Base-by-base conservation (phyloP, 2,888 invertebrate species). In the Dolichomitus sp. region DNA sequence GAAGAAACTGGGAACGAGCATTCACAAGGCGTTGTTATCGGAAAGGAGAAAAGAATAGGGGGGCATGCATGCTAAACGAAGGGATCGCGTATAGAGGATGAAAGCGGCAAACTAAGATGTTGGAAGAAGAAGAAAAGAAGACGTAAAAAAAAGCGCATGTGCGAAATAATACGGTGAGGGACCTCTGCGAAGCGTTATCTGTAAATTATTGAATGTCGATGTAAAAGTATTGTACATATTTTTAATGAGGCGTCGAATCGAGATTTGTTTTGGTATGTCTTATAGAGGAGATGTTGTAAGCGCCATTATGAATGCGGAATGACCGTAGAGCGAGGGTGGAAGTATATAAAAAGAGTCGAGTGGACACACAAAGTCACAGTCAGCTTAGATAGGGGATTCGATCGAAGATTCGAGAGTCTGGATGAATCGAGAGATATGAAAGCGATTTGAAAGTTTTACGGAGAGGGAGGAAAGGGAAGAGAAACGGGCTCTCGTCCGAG, bases 201-300 rank as follows among this genome's bases (percentile, higher is more conserved):
- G 90, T 91, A 91, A 89, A 91, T 91, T 91, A 88, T 88, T 87
- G 85, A 88, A 87, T 86, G 87, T 87, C 87, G 87, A 85, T 87
- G 86, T 88, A 86, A 84, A 88, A 85, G 86, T 89, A 90, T 89
- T 91, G 90, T 91, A 91, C 85, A 91, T 91, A 91, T 89, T 90
- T 89, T 89, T 89, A 88, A 89, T 63, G 84, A 81, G 79, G 81
- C 83, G 83, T 87, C 80, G 85, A 85, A 86, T 84, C 85, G 81
- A 74, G 80, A 80, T 63, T 77, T 80, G 59, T 72, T 80, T 75
- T 75, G 65, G 70, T 72, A 79, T 72, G 72, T 75, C 72, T 66
- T 61, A 68, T 33, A 75, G 57, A 54, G 17, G 68, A 63, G 54
- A 50, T 33, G 59, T 66, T 69, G n/a, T 17, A 63, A 78, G 14